These are phyloP conservation scores for Acrossocheilus wenchowensis DNA, from an alignment of 2,797 vertebrate genomes.

Conservation along the genomic window DNA sequence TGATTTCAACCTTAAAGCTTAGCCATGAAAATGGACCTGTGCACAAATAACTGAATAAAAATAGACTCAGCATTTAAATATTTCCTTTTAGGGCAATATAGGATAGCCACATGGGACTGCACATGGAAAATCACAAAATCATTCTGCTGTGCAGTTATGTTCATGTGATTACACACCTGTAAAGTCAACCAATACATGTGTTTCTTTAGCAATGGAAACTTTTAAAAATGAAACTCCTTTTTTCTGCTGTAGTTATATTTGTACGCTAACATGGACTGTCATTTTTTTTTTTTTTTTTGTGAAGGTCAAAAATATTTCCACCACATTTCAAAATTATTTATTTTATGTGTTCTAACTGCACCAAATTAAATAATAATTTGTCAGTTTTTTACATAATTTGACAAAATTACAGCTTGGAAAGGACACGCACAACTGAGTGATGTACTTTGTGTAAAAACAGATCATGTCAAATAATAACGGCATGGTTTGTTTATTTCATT, in stretches of 20 bases:
- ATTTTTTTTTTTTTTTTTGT: not conserved
- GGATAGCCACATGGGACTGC: not conserved
- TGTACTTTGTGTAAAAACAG: not conserved
- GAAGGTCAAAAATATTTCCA: not conserved
- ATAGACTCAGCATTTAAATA: constrained; percentile 51
- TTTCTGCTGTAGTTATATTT: not conserved
- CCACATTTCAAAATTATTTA: not conserved
- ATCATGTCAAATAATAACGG: not conserved
- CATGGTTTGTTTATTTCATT: not conserved
- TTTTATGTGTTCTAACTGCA: not conserved
- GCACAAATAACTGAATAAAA: constrained; percentile 60
- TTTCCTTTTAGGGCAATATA: constrained; percentile 42
- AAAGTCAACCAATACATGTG: not conserved
- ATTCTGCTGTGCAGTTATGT: not conserved
- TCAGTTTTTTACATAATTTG: not conserved
- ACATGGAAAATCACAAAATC: not conserved
- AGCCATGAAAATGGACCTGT: constrained; percentile 59
- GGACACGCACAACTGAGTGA: not conserved
- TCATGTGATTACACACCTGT: not conserved
- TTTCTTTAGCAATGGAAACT: not conserved
- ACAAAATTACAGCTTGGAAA: not conserved
- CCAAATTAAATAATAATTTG: not conserved
- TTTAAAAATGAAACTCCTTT: not conserved
- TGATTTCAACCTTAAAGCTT: constrained; percentile 50
- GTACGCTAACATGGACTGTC: not conserved